Percentiles rank a stretch among this genome's conserved stretches.
Evolutionary conservation across 2,113 vertebrate species (phyloP).

Genomic region (Acrocephalus arundinaceus): DNA sequence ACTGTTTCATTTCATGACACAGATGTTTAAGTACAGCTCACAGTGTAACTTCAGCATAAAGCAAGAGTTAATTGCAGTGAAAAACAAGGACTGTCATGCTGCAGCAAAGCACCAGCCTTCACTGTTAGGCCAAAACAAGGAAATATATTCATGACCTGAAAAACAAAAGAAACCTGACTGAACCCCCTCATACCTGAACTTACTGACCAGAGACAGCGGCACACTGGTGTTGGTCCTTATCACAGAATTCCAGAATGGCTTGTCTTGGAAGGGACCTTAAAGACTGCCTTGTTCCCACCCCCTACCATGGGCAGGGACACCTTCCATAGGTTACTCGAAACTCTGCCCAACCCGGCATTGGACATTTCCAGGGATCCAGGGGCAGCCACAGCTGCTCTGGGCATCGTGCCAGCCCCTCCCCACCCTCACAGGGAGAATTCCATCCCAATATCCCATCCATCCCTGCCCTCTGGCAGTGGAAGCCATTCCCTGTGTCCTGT

Average conservation of each 20-base stretch:
- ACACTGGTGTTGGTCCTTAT: not conserved
- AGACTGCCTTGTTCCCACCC: not conserved
- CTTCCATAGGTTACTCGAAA: not conserved
- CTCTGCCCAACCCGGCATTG: not conserved
- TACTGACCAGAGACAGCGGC: not conserved
- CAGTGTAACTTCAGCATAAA: not conserved
- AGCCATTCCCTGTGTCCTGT: not conserved
- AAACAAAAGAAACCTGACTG: not conserved
- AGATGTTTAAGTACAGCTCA: not conserved
- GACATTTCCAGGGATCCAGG: not conserved
- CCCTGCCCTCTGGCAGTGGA: not conserved
- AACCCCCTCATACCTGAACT: not conserved
- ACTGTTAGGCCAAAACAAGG: not conserved
- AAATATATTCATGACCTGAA: not conserved
- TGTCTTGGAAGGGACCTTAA: not conserved
- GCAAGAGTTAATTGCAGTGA: not conserved
- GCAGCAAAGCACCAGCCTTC: not conserved
- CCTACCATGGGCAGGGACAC: not conserved
- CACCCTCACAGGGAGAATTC: not conserved
- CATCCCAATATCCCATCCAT: accelerated
- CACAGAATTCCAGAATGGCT: not conserved
- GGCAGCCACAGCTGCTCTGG: not conserved
- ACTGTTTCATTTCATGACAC: not conserved
- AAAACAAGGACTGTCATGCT: not conserved
- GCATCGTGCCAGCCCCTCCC: not conserved